Evolutionary conservation across 35 echinoderm and acorn worm genomes (phyloP), one percentile per base, ranked within the genome.

Genomic region (Hemicentrotus pulcherrimus): DNA sequence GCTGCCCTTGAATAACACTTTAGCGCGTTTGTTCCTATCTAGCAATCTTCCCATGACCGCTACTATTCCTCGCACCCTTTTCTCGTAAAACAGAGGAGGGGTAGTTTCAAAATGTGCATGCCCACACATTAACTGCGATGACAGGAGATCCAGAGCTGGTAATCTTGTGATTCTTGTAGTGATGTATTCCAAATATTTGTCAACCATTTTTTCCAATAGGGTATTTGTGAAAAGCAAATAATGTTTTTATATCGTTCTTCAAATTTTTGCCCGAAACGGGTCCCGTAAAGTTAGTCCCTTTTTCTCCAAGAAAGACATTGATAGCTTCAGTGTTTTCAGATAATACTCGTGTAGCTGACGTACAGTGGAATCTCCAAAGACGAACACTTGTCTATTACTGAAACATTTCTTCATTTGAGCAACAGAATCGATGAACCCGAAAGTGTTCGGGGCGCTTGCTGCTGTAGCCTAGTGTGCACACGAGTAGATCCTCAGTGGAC

Each of bases 1-100:
- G 32, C 86, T 86, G 88, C 94, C 46, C 48, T 95, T 95, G 4
- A 95, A 89, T 14, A 95, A 47, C 18, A 32, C 86, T 22, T 91
- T 11, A 10, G 86, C 86, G 5, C 47, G 33, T 13, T 47, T 24
- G 86, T 89, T 95, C 86, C 94, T 88, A 47, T 88, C 88, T 4
- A 46, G 61, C 45, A 95, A 46, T 45, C 86, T 89, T 12, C 47
- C 19, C n/a, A 95, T 32, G 48, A 86, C n/a, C 13, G 16, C 45
- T 91, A 89, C 32, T 89, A 95, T 95, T 30, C 47, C 88, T 5
- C 48, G 46, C 14, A 92, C 30, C 13, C 91, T 47, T 55, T 92
- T 10, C 47, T 92, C 91, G 19, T 48, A 55, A 47, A 92, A 52
- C 48, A 31, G 30, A 55, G n/a, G n/a, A n/a, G n/a, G n/a, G n/a